phyloP scores from a whole-genome alignment of 1,140 invertebrate genomes.

The Lordiphosa clarofinis region DNA sequence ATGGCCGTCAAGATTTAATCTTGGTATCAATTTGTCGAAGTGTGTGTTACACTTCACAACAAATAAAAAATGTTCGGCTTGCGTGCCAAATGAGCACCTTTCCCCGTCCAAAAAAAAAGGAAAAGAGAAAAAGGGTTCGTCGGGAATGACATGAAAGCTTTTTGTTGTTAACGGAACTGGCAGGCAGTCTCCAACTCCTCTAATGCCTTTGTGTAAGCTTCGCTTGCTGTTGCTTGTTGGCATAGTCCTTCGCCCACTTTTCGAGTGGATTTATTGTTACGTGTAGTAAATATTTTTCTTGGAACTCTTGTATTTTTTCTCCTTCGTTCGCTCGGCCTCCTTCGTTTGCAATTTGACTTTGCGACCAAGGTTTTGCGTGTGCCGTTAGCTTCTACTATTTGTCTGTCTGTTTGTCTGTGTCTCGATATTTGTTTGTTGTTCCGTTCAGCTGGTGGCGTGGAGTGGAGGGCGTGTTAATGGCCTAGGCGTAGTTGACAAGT shows the following conservation, averaged over 20 bases:
- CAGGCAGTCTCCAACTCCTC: constrained; percentile 1
- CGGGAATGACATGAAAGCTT: constrained; percentile 41
- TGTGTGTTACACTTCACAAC: constrained; percentile 41
- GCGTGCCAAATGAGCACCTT: constrained; percentile 27
- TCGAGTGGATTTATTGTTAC: constrained; percentile 71
- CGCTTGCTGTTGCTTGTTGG: constrained; percentile 41
- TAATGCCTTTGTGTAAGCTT: constrained; percentile 42
- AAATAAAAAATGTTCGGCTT: constrained; percentile 43
- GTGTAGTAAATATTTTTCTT: constrained; percentile 61
- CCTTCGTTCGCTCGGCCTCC: constrained; percentile 6
- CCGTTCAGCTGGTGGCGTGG: constrained; percentile 15
- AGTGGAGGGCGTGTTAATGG: constrained; percentile 66
- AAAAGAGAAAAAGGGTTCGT: constrained; percentile 17
- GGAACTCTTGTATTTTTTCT: constrained; percentile 30
- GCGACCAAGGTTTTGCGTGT: constrained; percentile 56
- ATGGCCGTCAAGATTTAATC: constrained; percentile 55
- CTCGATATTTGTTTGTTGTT: constrained; percentile 38
- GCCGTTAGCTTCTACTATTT: constrained; percentile 17
- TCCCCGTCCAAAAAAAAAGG: constrained; percentile 3
- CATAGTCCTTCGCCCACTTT: constrained; percentile 22
- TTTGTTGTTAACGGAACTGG: constrained; percentile 37
- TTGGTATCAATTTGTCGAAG: constrained; percentile 70
- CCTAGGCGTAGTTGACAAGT: constrained; percentile 65
- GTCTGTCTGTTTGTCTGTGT: constrained; percentile 14
- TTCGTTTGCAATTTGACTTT: constrained; percentile 51